These are phyloP conservation scores for Spatulosminthurus flaviceps DNA, from an alignment of 2,888 invertebrate genomes.

Conservation along the genomic window DNA sequence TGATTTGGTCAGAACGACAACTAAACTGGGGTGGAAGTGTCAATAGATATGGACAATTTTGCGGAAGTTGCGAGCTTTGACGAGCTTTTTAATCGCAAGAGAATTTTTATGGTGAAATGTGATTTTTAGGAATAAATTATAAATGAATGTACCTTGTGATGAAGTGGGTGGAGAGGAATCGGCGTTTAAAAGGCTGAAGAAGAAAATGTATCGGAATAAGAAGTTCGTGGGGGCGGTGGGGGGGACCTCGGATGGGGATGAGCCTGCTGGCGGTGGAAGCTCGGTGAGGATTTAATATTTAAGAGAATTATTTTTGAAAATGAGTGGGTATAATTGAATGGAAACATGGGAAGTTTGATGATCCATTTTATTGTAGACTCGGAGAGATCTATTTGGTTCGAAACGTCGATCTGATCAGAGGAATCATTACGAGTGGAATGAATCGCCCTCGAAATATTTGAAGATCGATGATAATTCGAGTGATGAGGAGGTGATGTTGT, in stretches of 20 bases:
- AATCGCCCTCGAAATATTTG: neutral
- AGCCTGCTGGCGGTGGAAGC: neutral
- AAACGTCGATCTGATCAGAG: neutral
- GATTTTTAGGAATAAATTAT: no score
- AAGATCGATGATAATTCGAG: conserved; percentile 6
- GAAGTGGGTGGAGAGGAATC: neutral
- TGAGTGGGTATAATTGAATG: neutral
- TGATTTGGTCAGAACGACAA: no score
- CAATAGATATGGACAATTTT: no score
- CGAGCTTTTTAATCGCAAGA: no score
- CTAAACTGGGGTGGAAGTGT: no score
- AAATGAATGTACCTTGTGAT: no score
- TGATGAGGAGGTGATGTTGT: neutral
- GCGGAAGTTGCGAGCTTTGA: no score
- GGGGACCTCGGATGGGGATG: neutral
- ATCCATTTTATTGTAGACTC: neutral
- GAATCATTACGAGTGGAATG: neutral
- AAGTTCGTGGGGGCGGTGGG: neutral
- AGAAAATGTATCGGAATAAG: neutral
- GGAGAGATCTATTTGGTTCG: neutral
- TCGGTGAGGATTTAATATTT: neutral
- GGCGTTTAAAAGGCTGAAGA: neutral
- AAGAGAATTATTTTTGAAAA: no score
- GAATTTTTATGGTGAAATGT: no score
- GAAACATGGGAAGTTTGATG: neutral